These are phyloP conservation scores for Dendrolimus pini DNA, from an alignment of 2,888 invertebrate genomes.

Conservation along the genomic window DNA sequence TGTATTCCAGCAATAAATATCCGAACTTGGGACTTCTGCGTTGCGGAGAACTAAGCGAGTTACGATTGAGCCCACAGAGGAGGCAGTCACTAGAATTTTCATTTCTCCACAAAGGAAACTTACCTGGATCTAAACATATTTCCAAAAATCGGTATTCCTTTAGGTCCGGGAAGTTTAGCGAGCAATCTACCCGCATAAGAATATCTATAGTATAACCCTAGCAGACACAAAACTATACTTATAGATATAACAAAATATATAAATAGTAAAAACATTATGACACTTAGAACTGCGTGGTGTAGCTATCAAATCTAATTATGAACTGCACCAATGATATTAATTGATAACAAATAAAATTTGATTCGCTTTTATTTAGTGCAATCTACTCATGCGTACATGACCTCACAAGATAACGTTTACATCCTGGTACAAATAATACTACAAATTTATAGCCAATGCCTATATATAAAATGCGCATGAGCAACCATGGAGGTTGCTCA, in stretches of 20 bases:
- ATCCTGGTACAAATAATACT: too few species aligned
- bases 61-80: too few species aligned
- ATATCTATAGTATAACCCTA: constrained; percentile 7
- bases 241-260: neutral
- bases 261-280: constrained; percentile 1
- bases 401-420: too few species aligned
- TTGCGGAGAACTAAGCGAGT: too few species aligned
- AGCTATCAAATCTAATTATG: neutral
- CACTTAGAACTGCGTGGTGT: neutral
- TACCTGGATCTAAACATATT: constrained; percentile 25
- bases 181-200: constrained; percentile 21
- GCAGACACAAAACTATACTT: constrained; percentile 1
- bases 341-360: neutral
- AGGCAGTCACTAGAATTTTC: too few species aligned
- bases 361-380: too few species aligned
- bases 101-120: neutral
- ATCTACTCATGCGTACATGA: too few species aligned
- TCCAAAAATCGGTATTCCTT: constrained; percentile 29
- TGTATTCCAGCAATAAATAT: too few species aligned
- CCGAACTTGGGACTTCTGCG: too few species aligned
- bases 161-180: constrained; percentile 39
- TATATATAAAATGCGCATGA: too few species aligned
- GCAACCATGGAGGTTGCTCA: too few species aligned
- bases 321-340: neutral
- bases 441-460: too few species aligned